Conservation (phyloP, 2,888 invertebrate genomes). For the Drosophila monieri region DNA sequence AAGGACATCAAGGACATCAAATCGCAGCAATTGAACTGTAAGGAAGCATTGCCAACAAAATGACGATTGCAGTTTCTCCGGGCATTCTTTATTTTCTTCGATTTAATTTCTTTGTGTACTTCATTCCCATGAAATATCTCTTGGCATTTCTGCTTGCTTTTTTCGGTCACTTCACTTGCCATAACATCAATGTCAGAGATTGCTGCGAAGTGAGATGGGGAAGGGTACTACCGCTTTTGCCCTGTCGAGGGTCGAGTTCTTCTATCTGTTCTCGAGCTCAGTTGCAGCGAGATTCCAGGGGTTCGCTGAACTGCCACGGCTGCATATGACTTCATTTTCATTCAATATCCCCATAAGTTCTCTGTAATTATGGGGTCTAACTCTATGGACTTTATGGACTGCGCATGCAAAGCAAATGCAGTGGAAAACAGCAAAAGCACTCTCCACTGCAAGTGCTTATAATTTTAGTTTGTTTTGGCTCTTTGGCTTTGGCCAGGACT, state of each 20-base stretch:
- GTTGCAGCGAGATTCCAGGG: too few relatives aligned
- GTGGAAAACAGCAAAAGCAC: slow-evolving; percentile 48
- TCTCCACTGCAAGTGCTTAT: slow-evolving; percentile 42
- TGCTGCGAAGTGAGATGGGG: slow-evolving; percentile 17
- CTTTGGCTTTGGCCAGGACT: slow-evolving; percentile 18
- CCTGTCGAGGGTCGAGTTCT: too few relatives aligned
- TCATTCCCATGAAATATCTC: slow-evolving; percentile 29
- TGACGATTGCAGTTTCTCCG: slow-evolving; percentile 62
- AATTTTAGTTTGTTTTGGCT: slow-evolving; percentile 58
- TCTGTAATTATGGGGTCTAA: slow-evolving; percentile 5
- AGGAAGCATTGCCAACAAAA: slow-evolving; percentile 68
- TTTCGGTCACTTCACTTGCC: slow-evolving; percentile 64
- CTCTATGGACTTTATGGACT: slow-evolving; percentile 57
- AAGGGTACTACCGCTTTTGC: slow-evolving; percentile 1
- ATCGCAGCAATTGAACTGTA: slow-evolving; percentile 63
- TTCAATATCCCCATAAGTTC: slow-evolving; percentile 52
- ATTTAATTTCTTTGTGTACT: slow-evolving; percentile 12
- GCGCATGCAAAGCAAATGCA: slow-evolving; percentile 61
- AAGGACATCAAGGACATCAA: slow-evolving; percentile 45
- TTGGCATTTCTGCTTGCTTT: slow-evolving; percentile 30
- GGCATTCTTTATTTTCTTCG: slow-evolving; percentile 25
- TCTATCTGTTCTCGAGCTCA: too few relatives aligned
- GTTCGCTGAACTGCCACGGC: background rate
- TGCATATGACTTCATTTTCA: slow-evolving; percentile 25
- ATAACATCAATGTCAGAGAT: slow-evolving; percentile 54